These are phyloP conservation scores for Brachyistius frenatus DNA, from an alignment of 2,113 vertebrate species.

Conservation along the genomic window DNA sequence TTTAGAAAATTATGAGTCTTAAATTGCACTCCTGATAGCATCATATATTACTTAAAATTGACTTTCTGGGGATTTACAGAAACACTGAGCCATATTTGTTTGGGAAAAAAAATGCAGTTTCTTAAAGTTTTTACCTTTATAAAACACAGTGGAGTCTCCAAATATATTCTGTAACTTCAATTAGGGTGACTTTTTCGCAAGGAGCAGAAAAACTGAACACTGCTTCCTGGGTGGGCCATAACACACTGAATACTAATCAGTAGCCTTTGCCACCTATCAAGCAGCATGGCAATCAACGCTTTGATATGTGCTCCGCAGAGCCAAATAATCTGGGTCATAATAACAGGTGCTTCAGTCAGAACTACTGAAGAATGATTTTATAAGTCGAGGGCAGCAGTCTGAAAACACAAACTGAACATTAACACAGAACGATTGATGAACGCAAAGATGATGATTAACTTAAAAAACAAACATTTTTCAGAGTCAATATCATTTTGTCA, in stretches of 20 bases:
- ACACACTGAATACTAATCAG: not conserved
- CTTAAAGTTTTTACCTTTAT: slow-evolving; percentile 3
- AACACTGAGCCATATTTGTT: not conserved
- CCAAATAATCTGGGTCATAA: slow-evolving; percentile 8
- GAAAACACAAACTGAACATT: slow-evolving; percentile 5
- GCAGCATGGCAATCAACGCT: not conserved
- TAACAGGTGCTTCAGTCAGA: not conserved
- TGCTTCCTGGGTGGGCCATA: not conserved
- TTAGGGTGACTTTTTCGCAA: not conserved
- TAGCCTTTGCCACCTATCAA: slow-evolving; percentile 4
- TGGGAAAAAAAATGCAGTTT: not conserved
- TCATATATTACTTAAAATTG: not conserved
- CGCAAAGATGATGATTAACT: not conserved
- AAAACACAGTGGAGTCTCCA: not conserved
- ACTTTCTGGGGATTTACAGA: slow-evolving; percentile 5
- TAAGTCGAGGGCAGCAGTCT: not conserved
- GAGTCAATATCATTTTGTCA: slow-evolving; percentile 9
- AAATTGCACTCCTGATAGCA: slow-evolving; percentile 8
- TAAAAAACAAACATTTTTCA: not conserved
- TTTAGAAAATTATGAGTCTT: slow-evolving; percentile 29
- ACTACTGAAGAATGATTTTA: not conserved
- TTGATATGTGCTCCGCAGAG: not conserved
- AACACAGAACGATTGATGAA: not conserved
- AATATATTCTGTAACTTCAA: not conserved
- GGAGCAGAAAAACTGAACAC: not conserved